Conservation (phyloP, 2,113 vertebrate species). For the human (Homo sapiens) region DNA sequence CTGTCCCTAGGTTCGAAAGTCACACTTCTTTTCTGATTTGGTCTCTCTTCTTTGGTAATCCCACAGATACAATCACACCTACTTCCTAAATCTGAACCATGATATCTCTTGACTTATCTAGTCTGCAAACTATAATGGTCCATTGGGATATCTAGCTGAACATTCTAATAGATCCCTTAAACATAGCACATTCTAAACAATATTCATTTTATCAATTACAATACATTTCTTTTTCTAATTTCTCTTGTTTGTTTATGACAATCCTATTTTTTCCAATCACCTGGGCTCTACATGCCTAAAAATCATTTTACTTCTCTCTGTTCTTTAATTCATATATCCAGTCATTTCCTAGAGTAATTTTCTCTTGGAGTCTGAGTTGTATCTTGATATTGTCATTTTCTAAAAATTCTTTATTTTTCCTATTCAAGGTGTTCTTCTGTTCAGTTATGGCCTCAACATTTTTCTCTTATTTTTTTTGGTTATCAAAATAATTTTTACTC, state of each 20-base stretch:
- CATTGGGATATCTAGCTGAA: background rate
- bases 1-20: background rate
- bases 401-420: background rate
- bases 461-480: background rate
- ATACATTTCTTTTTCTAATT: background rate
- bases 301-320: background rate
- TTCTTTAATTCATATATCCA: background rate
- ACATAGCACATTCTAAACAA: background rate
- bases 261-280: background rate
- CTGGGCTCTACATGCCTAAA: background rate
- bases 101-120: background rate
- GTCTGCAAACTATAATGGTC: background rate
- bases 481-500: background rate
- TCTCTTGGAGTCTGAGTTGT: background rate
- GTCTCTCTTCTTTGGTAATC: background rate
- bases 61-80: too few relatives aligned
- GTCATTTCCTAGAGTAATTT: background rate
- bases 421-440: background rate
- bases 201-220: background rate
- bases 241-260: background rate
- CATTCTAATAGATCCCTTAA: background rate
- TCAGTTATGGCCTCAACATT: background rate
- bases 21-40: background rate
- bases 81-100: background rate
- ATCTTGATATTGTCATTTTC: background rate